Evolutionary conservation across 2,888 invertebrate species (phyloP), one percentile per base, ranked within the genome.

Genomic region (Drosophila conformis): DNA sequence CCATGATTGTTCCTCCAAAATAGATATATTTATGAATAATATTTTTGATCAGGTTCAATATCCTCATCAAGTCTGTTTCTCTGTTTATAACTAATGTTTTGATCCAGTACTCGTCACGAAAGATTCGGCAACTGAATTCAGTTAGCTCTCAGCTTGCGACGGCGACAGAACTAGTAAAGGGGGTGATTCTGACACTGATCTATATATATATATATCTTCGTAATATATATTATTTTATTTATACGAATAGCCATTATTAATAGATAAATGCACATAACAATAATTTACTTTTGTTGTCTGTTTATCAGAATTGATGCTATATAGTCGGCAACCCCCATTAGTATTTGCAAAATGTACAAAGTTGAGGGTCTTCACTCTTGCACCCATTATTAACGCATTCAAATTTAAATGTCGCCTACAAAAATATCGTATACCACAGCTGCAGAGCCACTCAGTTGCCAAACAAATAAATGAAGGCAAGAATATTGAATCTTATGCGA

Each of bases 61-160:
- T 15, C 2, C 10, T 29, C 13, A 13, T 6, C 11, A 29, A 5
- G 11, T 6, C 25, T 35, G 11, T 36, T 36, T 5, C 5, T 10
- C 18, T 25, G 25, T 53, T 25, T 18, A 35, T 3, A 21, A 42
- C 21, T 21, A 21, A 21, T 42, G 11, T n/a, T 31, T 31, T 10
- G 31, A 31, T 69, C 58, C 46, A 69, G 70, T 69, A 52, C 52
- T 66, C 40, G 51, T 46, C 62, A 68, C 64, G 48, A 59, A 73
- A 87, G 85, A 82, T 84, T 72, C 56, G 78, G 71, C 62, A 73
- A 71, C 67, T 65, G 68, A 78, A 81, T 75, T 88, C 83, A 85
- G 85, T 85, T 86, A 53, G 73, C 68, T 75, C 75, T 76, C 72
- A 66, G 70, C 71, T 72, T 58, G 59, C 82, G 69, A 74, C 74